Evolutionary conservation across 2,113 vertebrate species (phyloP), one percentile per base, ranked within the genome.

Genomic region (Epinephelus moara): DNA sequence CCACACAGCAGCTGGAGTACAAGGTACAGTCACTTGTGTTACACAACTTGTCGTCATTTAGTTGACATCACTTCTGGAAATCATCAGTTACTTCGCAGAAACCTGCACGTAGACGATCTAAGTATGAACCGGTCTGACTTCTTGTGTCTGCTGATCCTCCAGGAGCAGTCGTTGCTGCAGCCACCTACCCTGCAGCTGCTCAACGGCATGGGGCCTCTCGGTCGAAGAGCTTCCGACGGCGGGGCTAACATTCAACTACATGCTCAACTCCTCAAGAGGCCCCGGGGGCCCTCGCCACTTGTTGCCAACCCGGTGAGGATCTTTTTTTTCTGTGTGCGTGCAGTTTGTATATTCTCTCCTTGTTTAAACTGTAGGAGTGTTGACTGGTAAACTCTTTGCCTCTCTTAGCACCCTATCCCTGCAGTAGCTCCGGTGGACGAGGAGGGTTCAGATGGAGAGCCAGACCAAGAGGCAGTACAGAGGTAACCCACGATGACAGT

Each of bases 231-330:
- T 0, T 99, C 98, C 0, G 98, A 99, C 0, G 98, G 98, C 0
- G 98, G 98, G 4, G 98, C 98, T 66, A 99, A 99, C 90, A 99
- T 99, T 88, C 98, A 99, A 85, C 77, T 99, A 13, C 98, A 99
- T 12, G 97, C 98, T 0, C 98, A 99, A 86, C 97, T 99, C 88
- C 94, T 99, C 45, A 99, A 99, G 88, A 96, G 98, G 67, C 98
- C 98, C 10, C 96, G 98, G 21, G 98, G 98, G 42, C 98, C 98
- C 1, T 99, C 98, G 0, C 98, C 98, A 0, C 96, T 99, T 2
- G 98, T 99, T 75, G 95, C 97, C 85, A 98, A 96, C 56, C 97
- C 97, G 79, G 98, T 99, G 83, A 73, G 75, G 30, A 27, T 42
- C 50, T 49, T 45, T 37, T 17, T 33, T 70, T 47, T 76, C 19